Evolutionary conservation across 2,113 vertebrate genomes (phyloP).

Genomic region (Gymnocephalus cernua): DNA sequence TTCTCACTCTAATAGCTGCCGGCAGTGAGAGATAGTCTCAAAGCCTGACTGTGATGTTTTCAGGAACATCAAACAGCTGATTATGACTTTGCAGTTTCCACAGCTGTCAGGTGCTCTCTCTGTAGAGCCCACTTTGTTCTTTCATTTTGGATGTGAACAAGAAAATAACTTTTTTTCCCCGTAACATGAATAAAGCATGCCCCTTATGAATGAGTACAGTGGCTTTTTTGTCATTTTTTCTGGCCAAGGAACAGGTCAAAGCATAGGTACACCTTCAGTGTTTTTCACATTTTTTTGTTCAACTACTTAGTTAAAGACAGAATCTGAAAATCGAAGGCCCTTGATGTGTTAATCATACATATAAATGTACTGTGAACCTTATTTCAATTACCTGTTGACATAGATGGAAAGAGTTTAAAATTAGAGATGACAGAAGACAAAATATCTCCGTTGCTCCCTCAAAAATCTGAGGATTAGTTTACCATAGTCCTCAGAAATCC

Average conservation of each 20-base stretch:
- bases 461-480: neutral
- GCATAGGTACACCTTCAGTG: neutral
- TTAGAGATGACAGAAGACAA: constrained; percentile 39
- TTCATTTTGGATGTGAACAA: constrained; percentile 6
- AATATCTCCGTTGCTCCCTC: constrained; percentile 19
- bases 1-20: constrained; percentile 19
- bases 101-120: constrained; percentile 75
- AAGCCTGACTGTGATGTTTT: constrained; percentile 29
- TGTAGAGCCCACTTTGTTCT: constrained; percentile 25
- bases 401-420: constrained; percentile 31
- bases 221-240: constrained; percentile 3
- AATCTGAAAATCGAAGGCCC: neutral
- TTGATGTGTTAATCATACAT: neutral
- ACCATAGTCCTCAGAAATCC: too few species aligned
- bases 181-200: constrained; percentile 44
- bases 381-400: constrained; percentile 16
- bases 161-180: neutral
- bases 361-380: neutral
- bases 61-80: constrained; percentile 69
- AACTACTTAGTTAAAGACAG: neutral
- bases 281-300: neutral
- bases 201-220: constrained; percentile 31
- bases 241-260: neutral
- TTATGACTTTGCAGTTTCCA: constrained; percentile 61
- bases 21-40: constrained; percentile 44